Evolutionary conservation across 2,888 invertebrate species (phyloP).

Genomic region (Lysandra bellargus): DNA sequence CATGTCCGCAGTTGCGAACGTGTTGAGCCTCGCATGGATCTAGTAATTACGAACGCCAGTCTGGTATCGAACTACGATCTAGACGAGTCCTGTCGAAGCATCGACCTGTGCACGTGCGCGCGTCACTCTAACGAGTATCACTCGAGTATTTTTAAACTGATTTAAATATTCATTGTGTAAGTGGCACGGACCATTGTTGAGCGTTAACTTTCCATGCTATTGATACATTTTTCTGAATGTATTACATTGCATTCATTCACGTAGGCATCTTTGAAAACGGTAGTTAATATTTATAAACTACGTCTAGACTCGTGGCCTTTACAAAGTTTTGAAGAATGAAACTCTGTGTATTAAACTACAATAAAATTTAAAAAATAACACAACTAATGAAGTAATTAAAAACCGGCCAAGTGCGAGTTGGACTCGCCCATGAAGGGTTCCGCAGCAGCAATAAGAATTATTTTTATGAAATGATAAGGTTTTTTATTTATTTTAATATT

Average conservation of each 20-base stretch:
- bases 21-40: slow-evolving; percentile 62
- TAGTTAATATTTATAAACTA: neutral
- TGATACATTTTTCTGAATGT: slow-evolving; percentile 17
- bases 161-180: slow-evolving; percentile 26
- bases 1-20: slow-evolving; percentile 50
- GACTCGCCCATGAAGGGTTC: no score
- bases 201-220: slow-evolving; percentile 15
- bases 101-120: slow-evolving; percentile 32
- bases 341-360: neutral
- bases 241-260: slow-evolving; percentile 11
- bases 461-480: no score
- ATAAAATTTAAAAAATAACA: neutral
- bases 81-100: slow-evolving; percentile 38
- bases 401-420: no score
- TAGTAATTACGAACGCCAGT: slow-evolving; percentile 69
- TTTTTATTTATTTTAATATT: no score
- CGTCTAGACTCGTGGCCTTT: neutral
- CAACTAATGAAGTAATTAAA: neutral
- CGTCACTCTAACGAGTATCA: slow-evolving; percentile 22
- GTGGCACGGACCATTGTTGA: slow-evolving; percentile 13
- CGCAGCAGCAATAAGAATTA: no score
- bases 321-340: neutral
- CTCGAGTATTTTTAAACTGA: slow-evolving; percentile 18
- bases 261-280: neutral
- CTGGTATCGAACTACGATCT: slow-evolving; percentile 51